Conservation (phyloP, 2,888 invertebrate species). For the Hyles lineata region DNA sequence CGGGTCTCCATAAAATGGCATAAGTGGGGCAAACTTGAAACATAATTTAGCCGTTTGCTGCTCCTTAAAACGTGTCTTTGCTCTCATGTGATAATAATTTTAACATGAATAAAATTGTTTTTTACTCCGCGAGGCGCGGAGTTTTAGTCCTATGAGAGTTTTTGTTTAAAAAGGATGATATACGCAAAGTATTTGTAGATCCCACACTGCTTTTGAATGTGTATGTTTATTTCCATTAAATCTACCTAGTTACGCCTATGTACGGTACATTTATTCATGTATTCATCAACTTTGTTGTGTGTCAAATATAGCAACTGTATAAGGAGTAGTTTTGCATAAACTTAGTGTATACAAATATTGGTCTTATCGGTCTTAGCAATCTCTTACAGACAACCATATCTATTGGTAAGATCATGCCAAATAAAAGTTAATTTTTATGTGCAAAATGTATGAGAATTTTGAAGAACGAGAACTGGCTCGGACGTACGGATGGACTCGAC, state of each 20-base stretch:
- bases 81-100: constrained; percentile 48
- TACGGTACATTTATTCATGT: neutral
- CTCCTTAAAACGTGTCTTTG: constrained; percentile 49
- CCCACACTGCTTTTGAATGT: constrained; percentile 31
- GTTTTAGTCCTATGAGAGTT: constrained; percentile 19
- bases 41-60: constrained; percentile 63
- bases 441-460: too few relatives aligned
- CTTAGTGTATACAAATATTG: too few relatives aligned
- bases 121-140: constrained; percentile 25
- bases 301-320: too few relatives aligned
- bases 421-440: too few relatives aligned
- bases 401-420: too few relatives aligned
- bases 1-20: constrained; percentile 63
- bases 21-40: constrained; percentile 65
- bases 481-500: too few relatives aligned
- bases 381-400: too few relatives aligned
- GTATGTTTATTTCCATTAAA: neutral
- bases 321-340: too few relatives aligned
- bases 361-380: too few relatives aligned
- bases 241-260: neutral
- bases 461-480: too few relatives aligned
- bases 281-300: too few relatives aligned
- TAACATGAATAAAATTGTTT: constrained; percentile 38
- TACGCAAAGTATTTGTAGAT: constrained; percentile 5
- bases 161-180: constrained; percentile 17